These are phyloP conservation scores for Procambarus clarkii DNA, from an alignment of 1,140 invertebrate species.

Conservation along the genomic window DNA sequence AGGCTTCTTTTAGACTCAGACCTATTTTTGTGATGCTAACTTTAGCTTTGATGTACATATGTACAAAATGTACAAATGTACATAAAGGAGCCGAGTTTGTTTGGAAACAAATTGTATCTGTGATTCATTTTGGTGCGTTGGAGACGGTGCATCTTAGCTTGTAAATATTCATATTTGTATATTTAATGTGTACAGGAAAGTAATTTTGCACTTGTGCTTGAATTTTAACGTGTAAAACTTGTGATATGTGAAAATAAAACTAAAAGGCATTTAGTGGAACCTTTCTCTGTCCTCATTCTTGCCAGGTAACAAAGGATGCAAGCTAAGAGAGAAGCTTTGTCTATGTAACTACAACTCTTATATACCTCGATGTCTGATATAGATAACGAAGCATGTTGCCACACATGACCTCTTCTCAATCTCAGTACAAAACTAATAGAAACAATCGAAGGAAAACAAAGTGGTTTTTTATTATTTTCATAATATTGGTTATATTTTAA, in stretches of 20 bases:
- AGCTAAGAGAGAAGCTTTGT: too few species aligned
- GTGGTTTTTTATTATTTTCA: too few species aligned
- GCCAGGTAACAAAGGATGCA: background rate
- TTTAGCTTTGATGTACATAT: slow-evolving; percentile 62
- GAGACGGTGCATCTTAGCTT: slow-evolving; percentile 64
- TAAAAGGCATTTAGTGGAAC: slow-evolving; percentile 47
- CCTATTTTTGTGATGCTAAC: slow-evolving; percentile 69
- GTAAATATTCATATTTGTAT: slow-evolving; percentile 68
- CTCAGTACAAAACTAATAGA: too few species aligned
- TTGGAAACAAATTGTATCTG: slow-evolving; percentile 68
- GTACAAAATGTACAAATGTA: slow-evolving; percentile 65
- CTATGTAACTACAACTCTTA: too few species aligned
- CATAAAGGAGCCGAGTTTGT: slow-evolving; percentile 63
- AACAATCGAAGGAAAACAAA: too few species aligned
- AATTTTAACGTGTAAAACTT: slow-evolving; percentile 68
- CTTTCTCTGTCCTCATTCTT: slow-evolving; percentile 16
- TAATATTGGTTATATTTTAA: too few species aligned
- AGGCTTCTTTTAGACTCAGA: slow-evolving; percentile 66
- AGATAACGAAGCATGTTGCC: too few species aligned
- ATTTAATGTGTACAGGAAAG: slow-evolving; percentile 68
- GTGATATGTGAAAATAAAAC: slow-evolving; percentile 69
- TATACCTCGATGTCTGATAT: too few species aligned
- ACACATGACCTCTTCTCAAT: too few species aligned
- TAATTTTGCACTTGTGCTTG: slow-evolving; percentile 66
- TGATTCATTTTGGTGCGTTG: slow-evolving; percentile 67